Evolutionary conservation across 2,888 invertebrate genomes (phyloP), one percentile per base, ranked within the genome.

Genomic region (Drosophila anceps): DNA sequence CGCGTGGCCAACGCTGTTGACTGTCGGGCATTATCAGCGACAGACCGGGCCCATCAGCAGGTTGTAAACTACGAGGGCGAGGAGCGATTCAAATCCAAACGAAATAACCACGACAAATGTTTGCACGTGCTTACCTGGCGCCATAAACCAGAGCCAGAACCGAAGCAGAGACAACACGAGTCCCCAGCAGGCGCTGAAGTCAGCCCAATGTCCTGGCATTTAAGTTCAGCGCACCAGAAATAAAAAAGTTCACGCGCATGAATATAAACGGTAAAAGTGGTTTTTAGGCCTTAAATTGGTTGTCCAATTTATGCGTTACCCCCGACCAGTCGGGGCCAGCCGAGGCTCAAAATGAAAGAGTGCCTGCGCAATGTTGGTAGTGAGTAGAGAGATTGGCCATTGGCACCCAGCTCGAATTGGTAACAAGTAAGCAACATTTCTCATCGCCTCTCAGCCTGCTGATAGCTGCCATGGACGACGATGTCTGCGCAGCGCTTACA

Each of bases 221-320:
- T 82, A 82, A 84, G 82, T 69, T 82, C 50, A 39, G 54, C 37
- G 9, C 43, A 37, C 60, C 64, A 69, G 24, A 82, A 75, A 71
- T n/a, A 37, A 54, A 54, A 53, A 37, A 33, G 37, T 65, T 71
- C 71, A 69, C 76, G 85, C 81, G 67, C 71, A 73, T 69, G 88
- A 86, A 86, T 79, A 86, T 86, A 88, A 88, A 81, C 81, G 81
- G 86, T 70, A 76, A 89, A 89, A 84, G 82, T 84, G 87, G 88
- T 87, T 84, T 86, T 87, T 84, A 82, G 87, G 85, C 89, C 88
- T 83, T 81, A 87, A 89, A 87, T 89, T 84, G 89, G 81, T 82
- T 86, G 88, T 80, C 82, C 90, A 88, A 88, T 90, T 88, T 90
- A 90, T 88, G 74, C 76, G 69, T 55, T 74, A 79, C 84, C 85